These are phyloP conservation scores for Drosophila phalerata DNA, from an alignment of 2,888 invertebrate genomes.

Conservation along the genomic window DNA sequence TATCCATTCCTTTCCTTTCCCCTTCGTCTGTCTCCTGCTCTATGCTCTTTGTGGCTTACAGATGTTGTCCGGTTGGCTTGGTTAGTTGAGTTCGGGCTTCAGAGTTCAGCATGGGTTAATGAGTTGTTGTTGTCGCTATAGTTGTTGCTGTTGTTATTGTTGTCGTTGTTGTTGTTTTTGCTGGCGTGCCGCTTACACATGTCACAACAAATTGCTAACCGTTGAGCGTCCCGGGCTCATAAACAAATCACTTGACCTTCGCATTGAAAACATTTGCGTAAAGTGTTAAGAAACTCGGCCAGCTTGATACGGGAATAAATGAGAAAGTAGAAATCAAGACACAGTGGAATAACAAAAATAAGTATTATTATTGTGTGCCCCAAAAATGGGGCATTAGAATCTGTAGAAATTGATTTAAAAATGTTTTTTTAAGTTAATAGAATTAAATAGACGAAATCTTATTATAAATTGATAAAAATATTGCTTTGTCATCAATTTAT, in stretches of 20 bases:
- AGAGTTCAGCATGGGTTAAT: conserved; percentile 80
- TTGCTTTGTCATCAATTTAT: too few relatives aligned
- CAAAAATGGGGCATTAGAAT: too few relatives aligned
- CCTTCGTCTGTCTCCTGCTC: background rate
- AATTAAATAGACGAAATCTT: too few relatives aligned
- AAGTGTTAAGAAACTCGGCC: conserved; percentile 52
- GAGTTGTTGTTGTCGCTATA: conserved; percentile 69
- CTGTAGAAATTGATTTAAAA: too few relatives aligned
- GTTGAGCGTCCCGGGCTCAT: conserved; percentile 58
- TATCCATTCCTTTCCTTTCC: background rate
- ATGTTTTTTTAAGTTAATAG: too few relatives aligned
- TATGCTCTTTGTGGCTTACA: conserved; percentile 35
- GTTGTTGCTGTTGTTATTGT: conserved; percentile 30
- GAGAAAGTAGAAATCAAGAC: conserved; percentile 4
- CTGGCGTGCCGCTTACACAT: conserved; percentile 71
- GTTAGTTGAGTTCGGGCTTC: conserved; percentile 38
- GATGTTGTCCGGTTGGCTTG: conserved; percentile 45
- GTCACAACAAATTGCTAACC: conserved; percentile 80
- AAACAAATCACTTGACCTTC: conserved; percentile 77
- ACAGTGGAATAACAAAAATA: conserved; percentile 23
- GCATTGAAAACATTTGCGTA: conserved; percentile 66
- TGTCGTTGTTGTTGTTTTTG: conserved; percentile 39
- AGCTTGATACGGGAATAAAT: conserved; percentile 25
- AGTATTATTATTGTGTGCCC: too few relatives aligned
- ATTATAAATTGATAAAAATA: too few relatives aligned